Base-by-base conservation (phyloP, 53 echinoderm and acorn worm species). In the Henricia sp. region DNA sequence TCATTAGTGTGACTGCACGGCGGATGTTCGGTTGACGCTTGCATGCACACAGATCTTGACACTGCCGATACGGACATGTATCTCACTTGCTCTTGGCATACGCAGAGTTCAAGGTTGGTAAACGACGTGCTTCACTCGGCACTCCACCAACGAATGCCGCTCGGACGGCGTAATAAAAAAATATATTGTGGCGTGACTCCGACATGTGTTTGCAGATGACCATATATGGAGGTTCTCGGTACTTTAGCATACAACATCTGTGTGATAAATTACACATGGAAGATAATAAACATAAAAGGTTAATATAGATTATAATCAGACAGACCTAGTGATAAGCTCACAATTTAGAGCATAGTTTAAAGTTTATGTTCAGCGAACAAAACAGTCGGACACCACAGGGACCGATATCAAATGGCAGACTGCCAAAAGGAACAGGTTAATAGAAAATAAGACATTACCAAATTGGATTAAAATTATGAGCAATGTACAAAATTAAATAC, bases 71-170 rank as follows among this genome's bases (percentile, higher is more conserved):
- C 62, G 33, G 6, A 34, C 17, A 12, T 1, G 62, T 11, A 29
- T 13, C 30, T 8, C 14, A 6, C 34, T 29, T 29, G 3, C 2
- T 58, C 9, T 27, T 21, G n/a, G n/a, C 20, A 24, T 0, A 16
- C 30, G 58, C 9, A 2, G 62, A 34, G 62, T 60, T 60, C 62
- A 60, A 60, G 62, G 62, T 60, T 60, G 62, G 24, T n/a, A 29
- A 23, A 60, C 53, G 8, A 17, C 21, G 53, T 53, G 53, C 6
- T 30, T 60, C 30, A 60, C 23, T 60, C 6, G 20, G 20, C 3
- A 13, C 33, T 13, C 11, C 29, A 19, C 8, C 16, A 53, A 53
- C 53, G 3, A 21, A 3, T 19, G 21, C 6, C 19, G 3, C 16
- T 21, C 19, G 6, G 21, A 6, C 53, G 53, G 6, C 53, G 19